Evolutionary conservation across 2,888 invertebrate species (phyloP).

Genomic region (Agriotes lineatus): DNA sequence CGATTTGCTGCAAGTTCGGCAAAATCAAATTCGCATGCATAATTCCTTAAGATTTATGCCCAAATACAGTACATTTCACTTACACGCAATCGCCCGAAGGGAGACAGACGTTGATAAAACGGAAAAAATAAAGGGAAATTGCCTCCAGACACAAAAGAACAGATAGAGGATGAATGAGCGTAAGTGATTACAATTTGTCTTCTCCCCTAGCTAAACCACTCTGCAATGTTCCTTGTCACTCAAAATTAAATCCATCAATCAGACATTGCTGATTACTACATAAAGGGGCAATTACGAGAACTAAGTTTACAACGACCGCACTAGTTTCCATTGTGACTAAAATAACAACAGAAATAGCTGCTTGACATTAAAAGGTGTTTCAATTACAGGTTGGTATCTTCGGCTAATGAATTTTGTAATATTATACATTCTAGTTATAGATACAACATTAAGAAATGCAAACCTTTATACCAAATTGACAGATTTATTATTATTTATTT

Average conservation of each 20-base stretch:
- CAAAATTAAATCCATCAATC: conserved; percentile 60
- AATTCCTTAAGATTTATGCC: conserved; percentile 28
- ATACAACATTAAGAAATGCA: no score
- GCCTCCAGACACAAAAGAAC: conserved; percentile 30
- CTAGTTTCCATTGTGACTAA: no score
- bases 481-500: no score
- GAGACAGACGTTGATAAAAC: conserved; percentile 29
- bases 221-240: conserved; percentile 52
- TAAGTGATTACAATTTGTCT: conserved; percentile 45
- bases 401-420: no score
- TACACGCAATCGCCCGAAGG: conserved; percentile 24
- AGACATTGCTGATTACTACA: conserved; percentile 42
- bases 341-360: no score
- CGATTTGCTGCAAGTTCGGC: conserved; percentile 10
- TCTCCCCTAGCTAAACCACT: conserved; percentile 38
- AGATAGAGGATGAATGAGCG: conserved; percentile 40
- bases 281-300: background rate
- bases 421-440: no score
- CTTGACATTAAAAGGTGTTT: no score
- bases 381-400: no score
- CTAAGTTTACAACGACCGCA: background rate
- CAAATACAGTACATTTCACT: conserved; percentile 23
- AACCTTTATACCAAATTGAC: no score
- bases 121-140: conserved; percentile 25
- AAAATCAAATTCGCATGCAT: conserved; percentile 19